These are phyloP conservation scores for Odobenus rosmarus DNA, from an alignment of 2,113 vertebrate genomes.

Conservation along the genomic window DNA sequence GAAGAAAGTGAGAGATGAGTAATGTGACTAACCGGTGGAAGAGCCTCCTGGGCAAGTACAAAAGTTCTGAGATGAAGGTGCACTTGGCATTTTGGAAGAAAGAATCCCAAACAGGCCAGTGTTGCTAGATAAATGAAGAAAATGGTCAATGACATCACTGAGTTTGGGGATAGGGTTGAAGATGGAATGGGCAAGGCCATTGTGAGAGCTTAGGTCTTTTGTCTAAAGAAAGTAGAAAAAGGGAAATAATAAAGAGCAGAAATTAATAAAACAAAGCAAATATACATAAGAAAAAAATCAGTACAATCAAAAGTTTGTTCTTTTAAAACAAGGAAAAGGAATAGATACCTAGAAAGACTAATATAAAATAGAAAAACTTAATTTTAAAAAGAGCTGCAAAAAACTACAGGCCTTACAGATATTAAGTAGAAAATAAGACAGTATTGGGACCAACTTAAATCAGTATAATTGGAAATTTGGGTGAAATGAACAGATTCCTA, in stretches of 20 bases:
- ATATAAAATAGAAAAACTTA: neutral
- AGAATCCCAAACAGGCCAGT: neutral
- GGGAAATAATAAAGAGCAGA: neutral
- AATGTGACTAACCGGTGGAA: neutral
- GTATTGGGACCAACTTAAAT: constrained; percentile 8
- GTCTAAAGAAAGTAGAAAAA: neutral
- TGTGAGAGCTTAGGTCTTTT: neutral
- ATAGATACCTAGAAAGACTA: neutral
- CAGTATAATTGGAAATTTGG: constrained; percentile 29
- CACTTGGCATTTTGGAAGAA: neutral
- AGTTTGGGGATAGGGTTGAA: neutral
- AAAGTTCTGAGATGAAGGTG: neutral
- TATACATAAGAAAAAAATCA: neutral
- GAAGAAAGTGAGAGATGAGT: neutral
- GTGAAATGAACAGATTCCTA: neutral
- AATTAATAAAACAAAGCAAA: constrained; percentile 29
- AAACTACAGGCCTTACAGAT: neutral
- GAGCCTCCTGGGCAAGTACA: neutral
- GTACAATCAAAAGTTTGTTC: neutral
- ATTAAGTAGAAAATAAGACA: constrained; percentile 16
- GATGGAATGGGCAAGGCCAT: neutral
- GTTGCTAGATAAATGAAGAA: neutral
- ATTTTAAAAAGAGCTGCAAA: neutral
- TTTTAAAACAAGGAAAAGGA: neutral
- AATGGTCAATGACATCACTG: neutral